Evolutionary conservation across 2,113 vertebrate genomes (phyloP).

Genomic region (Urocynchramus pylzowi): DNA sequence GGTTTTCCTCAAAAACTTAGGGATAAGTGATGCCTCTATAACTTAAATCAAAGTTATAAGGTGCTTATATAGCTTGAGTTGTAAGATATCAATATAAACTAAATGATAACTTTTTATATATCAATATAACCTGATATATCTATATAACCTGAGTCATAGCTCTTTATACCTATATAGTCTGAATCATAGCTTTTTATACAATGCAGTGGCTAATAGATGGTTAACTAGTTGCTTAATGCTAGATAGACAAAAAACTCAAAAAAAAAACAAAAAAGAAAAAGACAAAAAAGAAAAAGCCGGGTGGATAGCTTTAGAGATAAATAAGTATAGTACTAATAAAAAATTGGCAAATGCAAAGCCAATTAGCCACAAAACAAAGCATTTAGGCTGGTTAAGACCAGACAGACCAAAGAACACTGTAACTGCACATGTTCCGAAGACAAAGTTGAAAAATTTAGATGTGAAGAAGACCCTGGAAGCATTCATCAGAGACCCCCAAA

Average conservation of each 20-base stretch:
- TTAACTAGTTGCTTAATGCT: not conserved
- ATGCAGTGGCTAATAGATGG: not conserved
- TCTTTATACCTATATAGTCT: not conserved
- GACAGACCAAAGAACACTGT: not conserved
- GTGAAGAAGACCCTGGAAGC: not conserved
- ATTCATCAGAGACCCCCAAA: not conserved
- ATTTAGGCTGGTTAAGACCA: not conserved
- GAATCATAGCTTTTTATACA: too few species aligned
- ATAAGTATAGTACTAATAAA: not conserved
- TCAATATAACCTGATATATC: too few species aligned
- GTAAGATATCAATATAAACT: not conserved
- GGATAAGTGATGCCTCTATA: not conserved
- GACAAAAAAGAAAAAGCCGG: not conserved
- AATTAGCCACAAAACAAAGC: not conserved
- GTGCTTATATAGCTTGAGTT: not conserved
- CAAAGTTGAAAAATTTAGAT: not conserved
- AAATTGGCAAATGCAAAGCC: not conserved
- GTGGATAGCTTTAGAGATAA: not conserved
- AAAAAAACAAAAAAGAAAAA: too few species aligned
- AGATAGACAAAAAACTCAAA: not conserved
- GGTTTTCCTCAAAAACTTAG: rapidly evolving
- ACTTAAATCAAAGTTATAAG: not conserved
- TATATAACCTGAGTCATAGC: not conserved
- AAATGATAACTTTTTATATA: not conserved
- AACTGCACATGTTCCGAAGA: rapidly evolving